phyloP scores from a whole-genome alignment of 1,140 invertebrate species.

The Piezodorus guildinii region DNA sequence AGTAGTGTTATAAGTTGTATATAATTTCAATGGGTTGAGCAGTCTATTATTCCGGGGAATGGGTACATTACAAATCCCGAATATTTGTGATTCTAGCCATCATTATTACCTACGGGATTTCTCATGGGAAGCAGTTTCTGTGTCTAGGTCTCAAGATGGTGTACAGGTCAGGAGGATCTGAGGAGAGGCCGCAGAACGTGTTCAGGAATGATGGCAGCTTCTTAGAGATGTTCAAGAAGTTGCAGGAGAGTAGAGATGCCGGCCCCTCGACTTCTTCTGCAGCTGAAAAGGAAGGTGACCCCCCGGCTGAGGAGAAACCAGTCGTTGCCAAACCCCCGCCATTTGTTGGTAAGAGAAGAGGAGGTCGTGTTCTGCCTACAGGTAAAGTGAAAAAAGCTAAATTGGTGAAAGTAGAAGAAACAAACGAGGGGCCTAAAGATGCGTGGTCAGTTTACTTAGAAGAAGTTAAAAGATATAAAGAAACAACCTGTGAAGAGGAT shows the following conservation, averaged over 20 bases:
- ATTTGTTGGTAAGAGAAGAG: slow-evolving; percentile 69
- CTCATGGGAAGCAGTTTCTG: slow-evolving; percentile 28
- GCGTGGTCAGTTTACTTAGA: slow-evolving; percentile 86
- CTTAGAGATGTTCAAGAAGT: slow-evolving; percentile 78
- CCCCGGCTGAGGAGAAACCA: slow-evolving; percentile 28
- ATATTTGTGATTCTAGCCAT: too few species aligned
- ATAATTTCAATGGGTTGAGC: too few species aligned
- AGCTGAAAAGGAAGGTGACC: slow-evolving; percentile 32
- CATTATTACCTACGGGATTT: not conserved
- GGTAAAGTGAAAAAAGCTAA: slow-evolving; percentile 68
- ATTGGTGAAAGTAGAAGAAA: slow-evolving; percentile 46
- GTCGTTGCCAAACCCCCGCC: slow-evolving; percentile 30
- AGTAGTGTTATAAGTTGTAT: too few species aligned
- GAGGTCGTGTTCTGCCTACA: slow-evolving; percentile 74
- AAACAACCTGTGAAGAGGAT: slow-evolving; percentile 82
- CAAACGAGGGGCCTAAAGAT: slow-evolving; percentile 57
- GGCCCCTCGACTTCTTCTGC: slow-evolving; percentile 30
- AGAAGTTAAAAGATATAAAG: slow-evolving; percentile 84
- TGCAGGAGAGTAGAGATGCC: slow-evolving; percentile 48
- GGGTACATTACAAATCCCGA: too few species aligned
- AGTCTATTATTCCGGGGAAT: too few species aligned
- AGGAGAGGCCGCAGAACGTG: slow-evolving; percentile 36
- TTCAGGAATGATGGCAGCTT: slow-evolving; percentile 81
- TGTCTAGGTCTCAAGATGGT: slow-evolving; percentile 26
- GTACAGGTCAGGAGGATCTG: slow-evolving; percentile 22